phyloP scores from a whole-genome alignment of 1,140 invertebrate species.

The Drosophila sproati region DNA sequence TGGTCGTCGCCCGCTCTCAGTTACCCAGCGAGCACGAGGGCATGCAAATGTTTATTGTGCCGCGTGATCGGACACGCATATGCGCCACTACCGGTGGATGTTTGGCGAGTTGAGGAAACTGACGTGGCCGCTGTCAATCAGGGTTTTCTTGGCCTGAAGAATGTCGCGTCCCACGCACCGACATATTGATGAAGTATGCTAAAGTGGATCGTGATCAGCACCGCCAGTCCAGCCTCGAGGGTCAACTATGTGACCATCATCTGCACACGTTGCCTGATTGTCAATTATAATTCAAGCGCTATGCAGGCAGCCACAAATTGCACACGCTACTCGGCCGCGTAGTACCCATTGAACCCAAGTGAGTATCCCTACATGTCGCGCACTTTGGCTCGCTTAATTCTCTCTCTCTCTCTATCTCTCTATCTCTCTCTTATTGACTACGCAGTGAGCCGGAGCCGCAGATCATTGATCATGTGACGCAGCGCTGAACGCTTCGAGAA shows the following conservation, averaged over 20 bases:
- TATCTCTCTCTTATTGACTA: background rate
- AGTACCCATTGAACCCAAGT: conserved; percentile 93
- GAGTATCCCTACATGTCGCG: conserved; percentile 81
- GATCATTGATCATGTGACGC: conserved; percentile 96
- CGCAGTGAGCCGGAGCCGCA: conserved; percentile 90
- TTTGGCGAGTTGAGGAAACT: conserved; percentile 97
- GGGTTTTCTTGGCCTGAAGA: conserved; percentile 93
- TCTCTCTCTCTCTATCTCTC: too few relatives aligned
- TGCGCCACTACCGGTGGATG: conserved; percentile 93
- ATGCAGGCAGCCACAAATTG: conserved; percentile 93
- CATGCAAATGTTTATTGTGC: conserved; percentile 97
- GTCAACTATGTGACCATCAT: conserved; percentile 97
- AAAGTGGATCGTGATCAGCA: conserved; percentile 94
- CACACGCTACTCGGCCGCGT: conserved; percentile 93
- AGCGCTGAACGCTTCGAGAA: conserved; percentile 93
- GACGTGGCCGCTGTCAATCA: conserved; percentile 95
- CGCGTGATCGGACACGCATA: conserved; percentile 94
- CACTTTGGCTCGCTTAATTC: too few relatives aligned
- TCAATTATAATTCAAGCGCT: conserved; percentile 89
- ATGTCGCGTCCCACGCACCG: conserved; percentile 94
- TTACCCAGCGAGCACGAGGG: conserved; percentile 93
- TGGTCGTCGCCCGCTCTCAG: conserved; percentile 94
- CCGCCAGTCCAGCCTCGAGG: conserved; percentile 92
- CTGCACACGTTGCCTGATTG: conserved; percentile 93
- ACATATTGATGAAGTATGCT: conserved; percentile 97